Evolutionary conservation across 1,140 invertebrate species (phyloP).

Genomic region (Medauroidea extradentata): DNA sequence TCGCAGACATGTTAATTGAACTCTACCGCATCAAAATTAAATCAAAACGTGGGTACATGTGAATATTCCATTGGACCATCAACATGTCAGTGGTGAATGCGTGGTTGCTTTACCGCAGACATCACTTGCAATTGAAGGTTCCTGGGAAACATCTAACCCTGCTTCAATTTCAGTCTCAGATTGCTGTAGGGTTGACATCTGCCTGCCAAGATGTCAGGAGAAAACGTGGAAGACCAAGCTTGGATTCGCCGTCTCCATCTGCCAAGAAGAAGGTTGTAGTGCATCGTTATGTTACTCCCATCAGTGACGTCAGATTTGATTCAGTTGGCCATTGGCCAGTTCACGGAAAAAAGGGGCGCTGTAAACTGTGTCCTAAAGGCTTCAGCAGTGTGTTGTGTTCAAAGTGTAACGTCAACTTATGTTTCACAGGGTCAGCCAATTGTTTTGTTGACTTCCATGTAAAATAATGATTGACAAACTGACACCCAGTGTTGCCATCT

Average conservation of each 20-base stretch:
- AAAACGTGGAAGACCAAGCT: not conserved
- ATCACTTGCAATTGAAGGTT: not conserved
- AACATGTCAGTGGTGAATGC: constrained; percentile 35
- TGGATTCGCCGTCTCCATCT: not conserved
- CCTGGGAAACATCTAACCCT: no score
- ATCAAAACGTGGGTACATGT: constrained; percentile 41
- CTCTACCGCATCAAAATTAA: constrained; percentile 36
- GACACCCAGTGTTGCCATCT: no score
- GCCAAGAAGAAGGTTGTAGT: not conserved
- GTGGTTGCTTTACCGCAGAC: constrained; percentile 25
- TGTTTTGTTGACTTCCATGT: not conserved
- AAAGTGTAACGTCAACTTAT: not conserved
- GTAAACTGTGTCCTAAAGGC: constrained; percentile 18
- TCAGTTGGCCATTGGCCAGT: not conserved
- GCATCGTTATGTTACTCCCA: no score
- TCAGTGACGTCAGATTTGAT: constrained; percentile 1
- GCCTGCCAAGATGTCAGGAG: not conserved
- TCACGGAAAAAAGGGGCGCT: constrained; percentile 25
- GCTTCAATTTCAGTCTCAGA: constrained; percentile 30
- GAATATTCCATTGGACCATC: constrained; percentile 44
- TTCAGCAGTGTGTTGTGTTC: not conserved
- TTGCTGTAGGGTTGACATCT: not conserved
- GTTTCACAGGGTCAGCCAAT: not conserved
- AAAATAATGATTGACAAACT: no score
- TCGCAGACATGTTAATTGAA: constrained; percentile 43